phyloP scores from a whole-genome alignment of 2,888 invertebrate genomes.

The Dicycla oo region DNA sequence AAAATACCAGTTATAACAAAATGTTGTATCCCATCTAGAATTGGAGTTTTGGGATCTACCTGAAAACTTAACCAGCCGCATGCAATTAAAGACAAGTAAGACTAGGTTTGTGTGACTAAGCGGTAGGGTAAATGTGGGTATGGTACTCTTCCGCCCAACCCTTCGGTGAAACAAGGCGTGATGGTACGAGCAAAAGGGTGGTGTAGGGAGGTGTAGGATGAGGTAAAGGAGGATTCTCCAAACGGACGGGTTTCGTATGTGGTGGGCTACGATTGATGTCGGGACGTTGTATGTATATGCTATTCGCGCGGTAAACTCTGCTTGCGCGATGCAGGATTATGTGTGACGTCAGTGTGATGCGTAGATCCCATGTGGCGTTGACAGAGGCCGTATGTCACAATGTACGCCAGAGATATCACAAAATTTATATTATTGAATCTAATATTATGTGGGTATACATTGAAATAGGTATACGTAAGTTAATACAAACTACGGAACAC shows the following conservation, averaged over 20 bases:
- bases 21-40: neutral
- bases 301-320: too few species aligned
- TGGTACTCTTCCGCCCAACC: neutral
- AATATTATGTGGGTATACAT: too few species aligned
- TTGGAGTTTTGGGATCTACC: neutral
- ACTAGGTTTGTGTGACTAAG: neutral
- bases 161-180: neutral
- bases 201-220: too few species aligned
- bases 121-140: neutral
- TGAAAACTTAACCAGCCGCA: neutral
- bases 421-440: neutral
- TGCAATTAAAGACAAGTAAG: neutral
- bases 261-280: too few species aligned
- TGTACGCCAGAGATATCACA: neutral
- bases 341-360: too few species aligned
- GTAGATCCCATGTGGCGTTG: too few species aligned
- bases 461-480: neutral
- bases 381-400: too few species aligned
- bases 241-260: too few species aligned
- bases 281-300: too few species aligned
- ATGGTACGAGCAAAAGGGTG: too few species aligned
- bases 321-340: too few species aligned
- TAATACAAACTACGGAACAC: constrained; percentile 10
- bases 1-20: neutral
- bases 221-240: too few species aligned